phyloP scores from a whole-genome alignment of 1,140 invertebrate species.

The Drosophila azteca region DNA sequence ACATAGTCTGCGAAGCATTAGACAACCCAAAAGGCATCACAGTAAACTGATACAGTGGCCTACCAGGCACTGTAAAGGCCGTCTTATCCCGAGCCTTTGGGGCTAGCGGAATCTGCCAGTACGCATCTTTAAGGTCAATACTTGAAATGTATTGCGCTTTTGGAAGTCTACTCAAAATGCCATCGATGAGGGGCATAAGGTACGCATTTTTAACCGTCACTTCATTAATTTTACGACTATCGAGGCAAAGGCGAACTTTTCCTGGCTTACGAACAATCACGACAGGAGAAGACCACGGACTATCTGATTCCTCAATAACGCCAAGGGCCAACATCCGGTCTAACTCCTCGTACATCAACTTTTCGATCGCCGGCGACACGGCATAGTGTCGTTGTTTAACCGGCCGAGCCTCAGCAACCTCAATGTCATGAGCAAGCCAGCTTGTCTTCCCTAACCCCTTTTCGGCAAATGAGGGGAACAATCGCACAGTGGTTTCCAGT shows the following conservation, averaged over 20 bases:
- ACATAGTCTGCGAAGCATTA: conserved; percentile 15
- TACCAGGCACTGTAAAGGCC: conserved; percentile 2
- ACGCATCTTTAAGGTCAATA: conserved; percentile 7
- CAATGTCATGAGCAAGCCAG: conserved; percentile 2
- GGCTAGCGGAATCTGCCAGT: conserved; percentile 1
- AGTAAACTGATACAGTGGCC: conserved; percentile 12
- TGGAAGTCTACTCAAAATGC: conserved; percentile 5
- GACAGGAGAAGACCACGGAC: conserved; percentile 14
- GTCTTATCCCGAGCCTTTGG: background rate
- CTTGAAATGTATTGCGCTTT: conserved; percentile 6
- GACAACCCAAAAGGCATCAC: conserved; percentile 20
- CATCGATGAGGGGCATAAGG: conserved; percentile 4
- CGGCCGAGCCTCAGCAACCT: conserved; percentile 2
- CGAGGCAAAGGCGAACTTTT: conserved; percentile 5
- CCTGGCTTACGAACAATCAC: conserved; percentile 10
- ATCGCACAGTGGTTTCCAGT: background rate
- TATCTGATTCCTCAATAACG: conserved; percentile 23
- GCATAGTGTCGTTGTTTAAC: conserved; percentile 18
- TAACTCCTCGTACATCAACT: conserved; percentile 13
- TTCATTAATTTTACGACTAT: background rate
- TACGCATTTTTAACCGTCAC: conserved; percentile 24
- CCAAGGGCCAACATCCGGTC: conserved; percentile 11
- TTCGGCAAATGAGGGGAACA: background rate
- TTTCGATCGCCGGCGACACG: conserved; percentile 17
- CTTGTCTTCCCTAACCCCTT: conserved; percentile 7